Base-by-base conservation (phyloP, 2,113 vertebrate genomes). In the Larimichthys polyactis region DNA sequence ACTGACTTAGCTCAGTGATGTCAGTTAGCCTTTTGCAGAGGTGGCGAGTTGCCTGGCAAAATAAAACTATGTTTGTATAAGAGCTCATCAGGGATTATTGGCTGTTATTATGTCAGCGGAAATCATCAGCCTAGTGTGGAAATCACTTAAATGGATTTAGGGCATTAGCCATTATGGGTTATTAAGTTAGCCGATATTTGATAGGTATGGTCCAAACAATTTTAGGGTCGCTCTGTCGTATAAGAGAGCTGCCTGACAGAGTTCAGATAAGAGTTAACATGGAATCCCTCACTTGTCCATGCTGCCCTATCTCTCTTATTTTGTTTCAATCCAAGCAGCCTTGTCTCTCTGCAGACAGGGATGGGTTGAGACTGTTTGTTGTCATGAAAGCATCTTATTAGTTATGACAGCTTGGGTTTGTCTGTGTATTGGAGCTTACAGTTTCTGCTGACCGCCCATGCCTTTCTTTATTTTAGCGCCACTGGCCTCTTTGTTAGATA, bases 71-170 rank as follows among this genome's bases (percentile, higher is more conserved):
- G 79, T 89, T 91, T 93, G 81, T 82, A 78, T 64, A 86, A 85
- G 82, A 85, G 92, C 87, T 88, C 79, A 86, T 90, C 67, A 19
- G 81, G 59, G 84, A 90, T 90, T 89, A 86, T 85, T 85, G 76
- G 46, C 70, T 88, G 80, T 79, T 87, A 82, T 85, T 89, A 81
- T 87, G 85, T 86, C 86, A 86, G 82, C 75, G 71, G 66, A 83
- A 79, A 79, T 89, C 64, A 89, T 86, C 76, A 59, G 79, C 27
- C 48, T 51, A 17, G n/a, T 81, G 86, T 84, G 81, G 77, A 91
- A 81, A 86, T 88, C 78, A 71, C 63, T 68, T 82, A 87, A 88
- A 90, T 87, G 82, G 85, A 88, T 91, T 91, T 87, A 51, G 64
- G 73, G 82, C 78, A 87, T 87, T 83, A 90, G 82, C 72, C 62